These are phyloP conservation scores for Leptinotarsa tumamoca DNA, from an alignment of 2,888 invertebrate species.

Conservation along the genomic window DNA sequence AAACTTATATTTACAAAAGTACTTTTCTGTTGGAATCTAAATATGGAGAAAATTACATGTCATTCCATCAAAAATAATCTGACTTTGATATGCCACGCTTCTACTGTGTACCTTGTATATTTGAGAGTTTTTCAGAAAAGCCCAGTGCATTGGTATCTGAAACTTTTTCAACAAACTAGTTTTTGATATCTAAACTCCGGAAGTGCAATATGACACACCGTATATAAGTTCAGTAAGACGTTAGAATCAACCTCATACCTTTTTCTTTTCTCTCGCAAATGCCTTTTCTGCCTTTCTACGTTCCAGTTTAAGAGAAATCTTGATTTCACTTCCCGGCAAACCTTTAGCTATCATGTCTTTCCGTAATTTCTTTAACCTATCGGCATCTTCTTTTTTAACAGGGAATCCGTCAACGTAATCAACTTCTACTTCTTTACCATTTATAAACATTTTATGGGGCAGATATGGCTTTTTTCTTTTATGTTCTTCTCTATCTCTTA, in stretches of 20 bases:
- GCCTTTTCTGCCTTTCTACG: slow-evolving; percentile 80
- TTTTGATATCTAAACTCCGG: too few species aligned
- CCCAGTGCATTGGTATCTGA: too few species aligned
- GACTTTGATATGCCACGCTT: too few species aligned
- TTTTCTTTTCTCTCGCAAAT: slow-evolving; percentile 74
- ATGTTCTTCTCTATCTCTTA: slow-evolving; percentile 57
- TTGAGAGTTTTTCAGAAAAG: too few species aligned
- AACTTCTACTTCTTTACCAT: slow-evolving; percentile 74
- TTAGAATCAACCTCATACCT: slow-evolving; percentile 70
- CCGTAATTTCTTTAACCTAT: slow-evolving; percentile 72
- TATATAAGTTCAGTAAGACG: slow-evolving; percentile 66
- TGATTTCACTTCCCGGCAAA: slow-evolving; percentile 76
- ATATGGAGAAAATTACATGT: too few species aligned
- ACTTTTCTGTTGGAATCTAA: too few species aligned
- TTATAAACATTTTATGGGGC: slow-evolving; percentile 70
- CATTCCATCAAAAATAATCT: too few species aligned
- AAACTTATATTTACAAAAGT: too few species aligned
- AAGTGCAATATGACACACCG: too few species aligned
- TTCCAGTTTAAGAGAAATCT: slow-evolving; percentile 76
- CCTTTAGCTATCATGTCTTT: slow-evolving; percentile 76
- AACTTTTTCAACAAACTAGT: too few species aligned
- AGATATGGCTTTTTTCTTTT: slow-evolving; percentile 56
- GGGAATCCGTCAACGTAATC: slow-evolving; percentile 79
- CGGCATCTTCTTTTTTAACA: slow-evolving; percentile 78
- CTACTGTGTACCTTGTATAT: too few species aligned